Evolutionary conservation across 2,888 invertebrate genomes (phyloP), one percentile per base, ranked within the genome.

Genomic region (Eulithis prunata): DNA sequence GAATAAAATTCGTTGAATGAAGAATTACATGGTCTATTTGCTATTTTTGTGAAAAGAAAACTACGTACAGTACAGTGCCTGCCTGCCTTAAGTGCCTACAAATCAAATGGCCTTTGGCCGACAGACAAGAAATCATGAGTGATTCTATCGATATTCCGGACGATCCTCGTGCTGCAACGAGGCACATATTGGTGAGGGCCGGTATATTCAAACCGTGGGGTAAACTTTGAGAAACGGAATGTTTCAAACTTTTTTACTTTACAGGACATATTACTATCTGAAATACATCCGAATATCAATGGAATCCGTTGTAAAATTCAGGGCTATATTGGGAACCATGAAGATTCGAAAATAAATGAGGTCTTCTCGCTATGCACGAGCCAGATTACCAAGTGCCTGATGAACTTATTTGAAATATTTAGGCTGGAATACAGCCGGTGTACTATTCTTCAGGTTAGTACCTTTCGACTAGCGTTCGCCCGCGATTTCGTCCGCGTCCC

Each of bases 321-420:
- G 47, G 62, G 67, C 4, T 65, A 71, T 49, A 64, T 59, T 12
- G 75, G 72, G 36, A 71, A 73, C 43, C 75, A 75, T 38, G 70
- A 76, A 53, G 75, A 80, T 7, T 61, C 62, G 3, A 85, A 82
- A 75, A 66, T 89, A 57, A 78, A 79, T 38, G 86, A 88, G 73
- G 78, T 89, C n/a, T 90, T 83, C 63, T 75, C 79, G 13, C 73
- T 93, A 13, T 89, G 91, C 76, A 79, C 85, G 43, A 91, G 87
- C 75, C 93, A 93, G 82, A 88, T 93, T 56, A 84, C 84, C 64
- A 93, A 92, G 77, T 88, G 88, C 74, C 67, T 89, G 8, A 63
- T 87, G 32, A 82, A 81, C 67, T 80, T 91, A 59, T 81, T 92
- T 66, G 88, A 91, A 70, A 78, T 91, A 53, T 85, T 91, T 57